Conservation (phyloP, 2,888 invertebrate species). For the Hipparchia semele region DNA sequence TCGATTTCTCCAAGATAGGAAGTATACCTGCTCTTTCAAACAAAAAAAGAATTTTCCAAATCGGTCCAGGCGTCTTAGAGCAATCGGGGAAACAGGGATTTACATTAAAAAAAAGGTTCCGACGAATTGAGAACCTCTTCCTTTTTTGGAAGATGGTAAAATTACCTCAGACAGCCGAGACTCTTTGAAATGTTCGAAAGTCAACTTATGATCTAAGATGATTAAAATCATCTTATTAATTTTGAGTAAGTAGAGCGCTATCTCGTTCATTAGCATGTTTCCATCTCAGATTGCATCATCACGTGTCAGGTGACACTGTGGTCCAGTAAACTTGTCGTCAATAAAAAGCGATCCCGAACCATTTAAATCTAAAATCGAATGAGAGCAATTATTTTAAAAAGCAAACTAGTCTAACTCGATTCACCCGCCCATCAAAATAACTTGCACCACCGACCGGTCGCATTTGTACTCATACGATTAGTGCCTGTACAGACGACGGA, state of each 20-base stretch:
- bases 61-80: too few species aligned
- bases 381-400: neutral
- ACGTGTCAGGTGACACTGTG: neutral
- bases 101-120: too few species aligned
- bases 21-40: too few species aligned
- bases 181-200: too few species aligned
- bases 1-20: too few species aligned
- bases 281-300: neutral
- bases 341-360: neutral
- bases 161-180: too few species aligned
- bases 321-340: neutral
- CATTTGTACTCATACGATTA: neutral
- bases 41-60: too few species aligned
- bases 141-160: too few species aligned
- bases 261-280: neutral
- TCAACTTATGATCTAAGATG: too few species aligned
- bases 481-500: neutral
- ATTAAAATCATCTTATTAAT: too few species aligned
- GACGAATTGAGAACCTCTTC: too few species aligned
- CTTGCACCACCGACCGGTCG: neutral
- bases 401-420: conserved; percentile 12
- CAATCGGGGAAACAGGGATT: too few species aligned
- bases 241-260: neutral
- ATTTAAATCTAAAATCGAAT: conserved; percentile 1
- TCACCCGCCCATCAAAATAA: neutral